Conservation (phyloP, 1,140 invertebrate genomes). For the Dryas iulia region DNA sequence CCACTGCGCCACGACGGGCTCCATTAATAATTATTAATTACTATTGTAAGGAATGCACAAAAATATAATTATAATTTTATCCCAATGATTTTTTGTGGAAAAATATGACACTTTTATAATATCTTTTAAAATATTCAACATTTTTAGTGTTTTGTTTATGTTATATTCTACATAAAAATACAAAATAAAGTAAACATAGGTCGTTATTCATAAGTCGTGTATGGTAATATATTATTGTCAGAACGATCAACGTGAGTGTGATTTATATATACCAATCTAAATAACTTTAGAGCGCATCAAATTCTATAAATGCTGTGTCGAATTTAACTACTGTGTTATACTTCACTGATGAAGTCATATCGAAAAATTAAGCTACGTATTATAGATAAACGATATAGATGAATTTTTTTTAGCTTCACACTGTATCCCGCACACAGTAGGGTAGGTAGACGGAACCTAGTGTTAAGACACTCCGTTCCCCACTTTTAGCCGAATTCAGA, state of each 20-base stretch:
- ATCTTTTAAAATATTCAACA: neutral
- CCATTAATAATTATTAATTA: too few relatives aligned
- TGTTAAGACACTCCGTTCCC: too few relatives aligned
- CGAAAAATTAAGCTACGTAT: neutral
- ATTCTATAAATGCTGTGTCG: neutral
- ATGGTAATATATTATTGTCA: neutral
- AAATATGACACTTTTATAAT: neutral
- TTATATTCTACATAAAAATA: neutral
- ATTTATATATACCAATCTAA: neutral
- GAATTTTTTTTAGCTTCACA: too few relatives aligned
- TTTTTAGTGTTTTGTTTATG: too few relatives aligned
- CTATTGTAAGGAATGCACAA: too few relatives aligned
- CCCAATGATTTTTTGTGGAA: too few relatives aligned
- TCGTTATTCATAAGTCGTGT: neutral
- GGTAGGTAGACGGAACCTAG: too few relatives aligned
- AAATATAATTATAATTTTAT: too few relatives aligned
- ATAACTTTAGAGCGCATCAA: neutral
- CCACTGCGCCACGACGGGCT: too few relatives aligned
- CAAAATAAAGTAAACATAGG: neutral
- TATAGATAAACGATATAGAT: too few relatives aligned
- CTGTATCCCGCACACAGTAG: too few relatives aligned
- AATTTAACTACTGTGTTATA: neutral
- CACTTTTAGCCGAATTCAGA: too few relatives aligned
- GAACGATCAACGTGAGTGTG: neutral
- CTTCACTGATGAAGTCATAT: neutral